Conservation (phyloP, 2,797 vertebrate genomes). For the Morelia viridis region DNA sequence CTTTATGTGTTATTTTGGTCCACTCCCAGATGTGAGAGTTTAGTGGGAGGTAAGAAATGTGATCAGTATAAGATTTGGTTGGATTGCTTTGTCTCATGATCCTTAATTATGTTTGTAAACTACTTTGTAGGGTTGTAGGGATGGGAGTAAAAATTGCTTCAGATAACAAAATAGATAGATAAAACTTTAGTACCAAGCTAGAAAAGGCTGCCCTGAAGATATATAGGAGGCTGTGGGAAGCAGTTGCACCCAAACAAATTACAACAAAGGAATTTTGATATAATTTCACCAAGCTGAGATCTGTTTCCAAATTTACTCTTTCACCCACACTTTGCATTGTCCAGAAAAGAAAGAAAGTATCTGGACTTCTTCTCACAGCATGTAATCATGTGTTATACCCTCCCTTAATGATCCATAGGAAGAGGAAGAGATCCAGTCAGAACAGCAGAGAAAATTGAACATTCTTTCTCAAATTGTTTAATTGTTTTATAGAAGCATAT, state of each 20-base stretch:
- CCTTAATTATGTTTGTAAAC: not conserved
- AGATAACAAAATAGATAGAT: not conserved
- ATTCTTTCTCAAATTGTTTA: not conserved
- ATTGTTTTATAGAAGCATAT: not conserved
- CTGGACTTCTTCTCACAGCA: conserved; percentile 78
- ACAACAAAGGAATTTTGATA: not conserved
- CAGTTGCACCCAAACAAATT: not conserved
- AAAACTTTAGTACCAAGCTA: not conserved
- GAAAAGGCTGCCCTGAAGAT: not conserved
- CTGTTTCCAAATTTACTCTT: not conserved
- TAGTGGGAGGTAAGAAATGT: conserved; percentile 16
- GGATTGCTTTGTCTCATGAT: not conserved
- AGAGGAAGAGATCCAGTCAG: conserved; percentile 72
- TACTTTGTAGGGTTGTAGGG: not conserved
- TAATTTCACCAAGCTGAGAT: not conserved
- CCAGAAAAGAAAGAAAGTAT: conserved; percentile 82
- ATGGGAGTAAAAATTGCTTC: not conserved
- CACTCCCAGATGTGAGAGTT: not conserved
- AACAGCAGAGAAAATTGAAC: not conserved
- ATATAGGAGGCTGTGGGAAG: not conserved
- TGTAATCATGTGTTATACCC: conserved; percentile 80
- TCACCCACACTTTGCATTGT: conserved; percentile 79
- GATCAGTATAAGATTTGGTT: not conserved
- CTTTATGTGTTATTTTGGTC: conserved; percentile 10
- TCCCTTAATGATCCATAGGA: conserved; percentile 81